Evolutionary conservation across 2,113 vertebrate species (phyloP), one percentile per base, ranked within the genome.

Genomic region (Ceratotherium simum): DNA sequence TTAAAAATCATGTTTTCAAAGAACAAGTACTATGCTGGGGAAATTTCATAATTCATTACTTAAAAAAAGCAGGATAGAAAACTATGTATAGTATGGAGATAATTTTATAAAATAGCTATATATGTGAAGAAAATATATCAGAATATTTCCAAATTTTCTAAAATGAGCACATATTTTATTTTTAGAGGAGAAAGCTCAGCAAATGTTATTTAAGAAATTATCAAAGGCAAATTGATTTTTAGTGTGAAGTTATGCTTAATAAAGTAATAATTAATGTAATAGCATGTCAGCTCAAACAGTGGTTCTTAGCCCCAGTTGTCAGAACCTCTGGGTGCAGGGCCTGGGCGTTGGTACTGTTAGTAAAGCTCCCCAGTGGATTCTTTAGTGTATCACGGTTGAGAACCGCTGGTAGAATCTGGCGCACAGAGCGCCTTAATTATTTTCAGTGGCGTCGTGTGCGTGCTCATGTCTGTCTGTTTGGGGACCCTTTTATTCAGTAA

Each of bases 1-100:
- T 92, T 94, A 72, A 92, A 79, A 91, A 42, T 64, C 33, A 18
- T 87, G 20, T 70, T 91, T 90, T 92, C 75, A 95, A 70, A 92
- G 72, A 91, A 39, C 18, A 72, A 25, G 6, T 58, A 31, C 4
- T 86, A 11, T 29, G 64, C 17, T 76, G 56, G 87, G 69, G 33
- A 54, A 75, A 21, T 80, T 46, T 75, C 8, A 65, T 93, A 86
- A 82, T 76, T 86, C 65, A 33, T 78, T 79, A 67, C 10, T 72
- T 51, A 82, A 83, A 84, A 82, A 79, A 78, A 58, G 51, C 10
- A 78, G 51, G 27, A 80, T 64, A 3, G 25, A 79, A 39, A 87
- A 33, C 42, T 80, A 20, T 8, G 29, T 65, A 31, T 27, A 56
- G 46, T 31, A 20, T 39, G 62, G 54, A 91, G 46, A 14, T 51